These are phyloP conservation scores for Numenius arquata DNA, from an alignment of 2,113 vertebrate genomes.

Conservation along the genomic window DNA sequence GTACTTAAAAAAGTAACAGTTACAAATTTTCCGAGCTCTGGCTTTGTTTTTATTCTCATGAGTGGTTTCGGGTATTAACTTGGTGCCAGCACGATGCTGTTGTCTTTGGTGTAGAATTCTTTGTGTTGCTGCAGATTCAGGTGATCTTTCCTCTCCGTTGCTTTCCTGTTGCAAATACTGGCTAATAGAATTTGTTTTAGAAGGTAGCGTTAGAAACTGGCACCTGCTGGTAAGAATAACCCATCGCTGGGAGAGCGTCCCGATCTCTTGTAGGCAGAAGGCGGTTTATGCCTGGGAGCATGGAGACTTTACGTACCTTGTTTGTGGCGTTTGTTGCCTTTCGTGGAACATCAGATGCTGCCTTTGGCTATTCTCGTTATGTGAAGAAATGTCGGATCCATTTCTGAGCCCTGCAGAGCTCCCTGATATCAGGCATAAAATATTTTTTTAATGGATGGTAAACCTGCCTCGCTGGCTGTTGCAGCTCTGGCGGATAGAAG, in stretches of 20 bases:
- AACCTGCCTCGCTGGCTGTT: neutral
- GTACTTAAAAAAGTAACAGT: neutral
- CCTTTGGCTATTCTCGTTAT: neutral
- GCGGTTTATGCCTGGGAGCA: neutral
- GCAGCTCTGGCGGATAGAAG: neutral
- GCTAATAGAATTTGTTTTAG: neutral
- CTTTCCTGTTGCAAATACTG: neutral
- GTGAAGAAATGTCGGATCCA: neutral
- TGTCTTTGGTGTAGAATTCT: neutral
- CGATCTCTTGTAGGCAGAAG: neutral
- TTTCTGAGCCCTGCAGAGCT: slow-evolving; percentile 24
- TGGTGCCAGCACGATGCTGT: neutral
- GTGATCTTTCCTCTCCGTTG: neutral
- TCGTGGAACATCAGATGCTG: neutral
- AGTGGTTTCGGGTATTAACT: neutral
- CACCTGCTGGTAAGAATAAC: neutral
- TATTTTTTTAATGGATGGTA: neutral
- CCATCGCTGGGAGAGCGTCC: neutral
- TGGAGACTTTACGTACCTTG: neutral
- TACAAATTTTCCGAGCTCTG: neutral
- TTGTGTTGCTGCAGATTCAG: neutral
- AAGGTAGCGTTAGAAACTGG: neutral
- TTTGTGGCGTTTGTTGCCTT: neutral
- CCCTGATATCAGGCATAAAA: neutral
- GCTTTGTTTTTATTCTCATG: neutral